A percentile compares a stretch with the other conserved stretches of the same genome.
These are phyloP conservation scores for Oeneis ivallda DNA, from an alignment of 2,888 invertebrate genomes.

Conservation along the genomic window DNA sequence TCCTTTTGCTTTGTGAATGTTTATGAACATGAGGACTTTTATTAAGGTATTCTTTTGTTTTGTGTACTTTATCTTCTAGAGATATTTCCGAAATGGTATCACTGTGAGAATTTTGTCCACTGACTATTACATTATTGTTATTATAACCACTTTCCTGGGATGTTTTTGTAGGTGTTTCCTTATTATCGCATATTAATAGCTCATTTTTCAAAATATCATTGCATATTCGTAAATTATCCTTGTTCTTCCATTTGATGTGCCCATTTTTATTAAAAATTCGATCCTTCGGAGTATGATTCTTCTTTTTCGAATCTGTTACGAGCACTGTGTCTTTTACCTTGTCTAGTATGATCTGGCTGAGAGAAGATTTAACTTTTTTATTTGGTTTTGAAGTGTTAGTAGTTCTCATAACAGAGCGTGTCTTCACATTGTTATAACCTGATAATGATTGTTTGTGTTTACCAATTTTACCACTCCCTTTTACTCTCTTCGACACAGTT, in stretches of 20 bases:
- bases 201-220: conserved; percentile 66
- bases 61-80: conserved; percentile 42
- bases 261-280: conserved; percentile 52
- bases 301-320: conserved; percentile 33
- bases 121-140: conserved; percentile 72
- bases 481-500: conserved; percentile 52
- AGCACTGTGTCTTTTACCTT: conserved; percentile 33
- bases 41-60: conserved; percentile 17
- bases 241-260: conserved; percentile 43
- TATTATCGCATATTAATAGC: conserved; percentile 56
- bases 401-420: conserved; percentile 42
- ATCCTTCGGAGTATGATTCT: conserved; percentile 32
- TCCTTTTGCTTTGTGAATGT: conserved; percentile 23
- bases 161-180: conserved; percentile 30
- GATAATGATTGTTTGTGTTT: conserved; percentile 53
- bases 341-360: conserved; percentile 24
- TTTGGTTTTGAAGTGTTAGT: conserved; percentile 42
- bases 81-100: not conserved
- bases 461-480: conserved; percentile 51
- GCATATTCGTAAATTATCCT: conserved; percentile 54
- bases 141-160: conserved; percentile 52
- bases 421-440: conserved; percentile 50
- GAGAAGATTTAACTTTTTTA: conserved; percentile 47
- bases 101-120: conserved; percentile 35
- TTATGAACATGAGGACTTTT: conserved; percentile 13